phyloP scores from a whole-genome alignment of 2,113 vertebrate species.

The Lutjanus erythropterus region DNA sequence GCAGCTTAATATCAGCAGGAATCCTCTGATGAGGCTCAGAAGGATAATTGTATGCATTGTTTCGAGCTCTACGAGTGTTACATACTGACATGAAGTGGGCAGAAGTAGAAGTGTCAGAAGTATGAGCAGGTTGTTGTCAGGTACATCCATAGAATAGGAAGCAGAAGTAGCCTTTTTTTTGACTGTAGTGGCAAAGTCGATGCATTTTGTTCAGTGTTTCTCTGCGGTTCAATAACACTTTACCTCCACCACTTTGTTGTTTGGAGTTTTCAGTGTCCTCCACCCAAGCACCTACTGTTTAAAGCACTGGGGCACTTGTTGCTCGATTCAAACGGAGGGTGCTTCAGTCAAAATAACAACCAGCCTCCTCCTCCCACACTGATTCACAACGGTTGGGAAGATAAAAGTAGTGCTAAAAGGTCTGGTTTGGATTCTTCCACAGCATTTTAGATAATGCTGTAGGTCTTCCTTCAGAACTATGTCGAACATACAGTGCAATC shows the following conservation, averaged over 20 bases:
- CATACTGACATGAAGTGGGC: constrained; percentile 18
- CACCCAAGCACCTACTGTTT: constrained; percentile 45
- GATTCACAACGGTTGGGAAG: constrained; percentile 26
- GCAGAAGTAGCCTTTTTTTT: constrained; percentile 41
- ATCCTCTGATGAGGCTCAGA: constrained; percentile 15
- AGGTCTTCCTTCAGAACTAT: neutral
- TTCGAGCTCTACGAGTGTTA: constrained; percentile 11
- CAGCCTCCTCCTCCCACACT: constrained; percentile 50
- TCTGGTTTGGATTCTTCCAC: neutral
- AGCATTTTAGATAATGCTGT: constrained; percentile 11
- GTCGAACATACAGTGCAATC: neutral
- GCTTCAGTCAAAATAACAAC: constrained; percentile 58
- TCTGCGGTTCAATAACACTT: constrained; percentile 50
- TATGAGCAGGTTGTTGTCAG: constrained; percentile 1
- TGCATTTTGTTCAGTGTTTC: constrained; percentile 19
- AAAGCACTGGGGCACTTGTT: constrained; percentile 40
- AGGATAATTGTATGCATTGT: neutral
- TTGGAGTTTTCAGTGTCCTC: constrained; percentile 48
- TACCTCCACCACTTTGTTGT: constrained; percentile 38
- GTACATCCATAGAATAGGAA: constrained; percentile 5
- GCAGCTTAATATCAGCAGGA: neutral
- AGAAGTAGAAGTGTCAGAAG: neutral
- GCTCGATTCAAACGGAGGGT: constrained; percentile 52
- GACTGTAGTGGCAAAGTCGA: constrained; percentile 7
- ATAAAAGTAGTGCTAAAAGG: constrained; percentile 28